Percentiles rank a stretch among this genome's conserved stretches.
Conservation (phyloP, 1,140 invertebrate species). For the Philopotamus ludificatus region DNA sequence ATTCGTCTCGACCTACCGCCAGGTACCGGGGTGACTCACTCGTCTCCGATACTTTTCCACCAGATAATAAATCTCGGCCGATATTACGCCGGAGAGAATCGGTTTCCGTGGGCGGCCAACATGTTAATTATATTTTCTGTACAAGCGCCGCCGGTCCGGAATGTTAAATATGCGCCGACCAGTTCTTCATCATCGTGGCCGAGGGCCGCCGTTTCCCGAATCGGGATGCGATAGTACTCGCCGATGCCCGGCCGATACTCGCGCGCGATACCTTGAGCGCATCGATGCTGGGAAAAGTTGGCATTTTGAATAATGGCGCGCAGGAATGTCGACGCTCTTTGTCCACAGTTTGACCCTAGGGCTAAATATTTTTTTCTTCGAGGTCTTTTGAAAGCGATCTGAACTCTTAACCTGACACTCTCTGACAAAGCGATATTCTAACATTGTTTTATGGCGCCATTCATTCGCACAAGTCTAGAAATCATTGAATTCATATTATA, state of each 20-base stretch:
- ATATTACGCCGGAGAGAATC: constrained; percentile 19
- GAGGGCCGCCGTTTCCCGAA: constrained; percentile 1
- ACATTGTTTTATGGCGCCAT: too few species aligned
- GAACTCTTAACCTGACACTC: too few species aligned
- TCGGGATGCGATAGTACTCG: not conserved
- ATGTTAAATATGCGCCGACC: constrained; percentile 22
- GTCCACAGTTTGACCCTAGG: too few species aligned
- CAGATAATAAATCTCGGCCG: constrained; percentile 21
- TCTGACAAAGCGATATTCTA: too few species aligned
- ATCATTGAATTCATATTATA: too few species aligned
- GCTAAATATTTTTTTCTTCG: too few species aligned
- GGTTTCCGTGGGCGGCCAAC: constrained; percentile 15
- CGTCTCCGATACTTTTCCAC: constrained; percentile 11
- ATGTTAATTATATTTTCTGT: constrained; percentile 25
- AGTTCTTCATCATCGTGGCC: constrained; percentile 4
- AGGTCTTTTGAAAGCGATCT: too few species aligned
- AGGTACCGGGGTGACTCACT: constrained; percentile 7
- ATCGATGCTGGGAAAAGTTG: too few species aligned
- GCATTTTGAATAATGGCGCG: too few species aligned
- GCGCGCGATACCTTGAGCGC: too few species aligned
- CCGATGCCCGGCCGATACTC: not conserved
- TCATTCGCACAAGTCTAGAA: too few species aligned
- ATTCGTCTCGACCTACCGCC: not conserved
- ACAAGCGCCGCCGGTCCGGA: constrained; percentile 17
- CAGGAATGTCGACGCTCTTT: too few species aligned